Evolutionary conservation across 2,888 invertebrate genomes (phyloP).

Genomic region (Griposia aprilina): DNA sequence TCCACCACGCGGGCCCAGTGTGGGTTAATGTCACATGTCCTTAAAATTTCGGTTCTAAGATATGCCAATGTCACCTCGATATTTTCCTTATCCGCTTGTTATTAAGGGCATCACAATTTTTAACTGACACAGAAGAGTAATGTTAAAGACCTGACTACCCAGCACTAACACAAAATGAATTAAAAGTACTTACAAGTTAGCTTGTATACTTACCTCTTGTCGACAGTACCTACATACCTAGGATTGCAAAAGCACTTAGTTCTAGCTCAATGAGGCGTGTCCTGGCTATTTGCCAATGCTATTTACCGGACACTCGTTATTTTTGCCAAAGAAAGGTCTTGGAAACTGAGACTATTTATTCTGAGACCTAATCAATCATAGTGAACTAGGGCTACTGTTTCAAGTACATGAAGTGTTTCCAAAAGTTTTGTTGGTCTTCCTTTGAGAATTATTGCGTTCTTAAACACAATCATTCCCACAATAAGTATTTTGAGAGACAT

Average conservation of each 20-base stretch:
- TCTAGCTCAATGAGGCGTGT: conserved; percentile 63
- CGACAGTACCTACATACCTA: conserved; percentile 25
- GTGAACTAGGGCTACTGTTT: conserved; percentile 17
- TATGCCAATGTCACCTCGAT: neutral
- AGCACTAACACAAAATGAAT: neutral
- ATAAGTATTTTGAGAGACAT: neutral
- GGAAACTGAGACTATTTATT: conserved; percentile 56
- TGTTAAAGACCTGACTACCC: neutral
- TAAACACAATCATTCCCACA: too few species aligned
- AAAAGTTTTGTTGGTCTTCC: conserved; percentile 19
- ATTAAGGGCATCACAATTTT: neutral
- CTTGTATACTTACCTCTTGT: neutral
- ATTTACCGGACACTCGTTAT: conserved; percentile 67
- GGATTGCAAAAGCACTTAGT: conserved; percentile 63
- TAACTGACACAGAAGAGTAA: too few species aligned
- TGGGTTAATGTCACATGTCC: neutral
- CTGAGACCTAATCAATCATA: conserved; percentile 60
- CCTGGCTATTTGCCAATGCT: conserved; percentile 65
- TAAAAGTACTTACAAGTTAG: neutral
- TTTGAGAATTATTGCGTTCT: conserved; percentile 1
- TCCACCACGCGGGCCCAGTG: too few species aligned
- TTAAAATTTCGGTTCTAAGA: neutral
- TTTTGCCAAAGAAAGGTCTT: conserved; percentile 61
- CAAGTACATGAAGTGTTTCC: conserved; percentile 12
- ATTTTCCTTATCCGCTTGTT: neutral